Conservation (phyloP, 2,888 invertebrate species). For the Brachylomia viminalis region DNA sequence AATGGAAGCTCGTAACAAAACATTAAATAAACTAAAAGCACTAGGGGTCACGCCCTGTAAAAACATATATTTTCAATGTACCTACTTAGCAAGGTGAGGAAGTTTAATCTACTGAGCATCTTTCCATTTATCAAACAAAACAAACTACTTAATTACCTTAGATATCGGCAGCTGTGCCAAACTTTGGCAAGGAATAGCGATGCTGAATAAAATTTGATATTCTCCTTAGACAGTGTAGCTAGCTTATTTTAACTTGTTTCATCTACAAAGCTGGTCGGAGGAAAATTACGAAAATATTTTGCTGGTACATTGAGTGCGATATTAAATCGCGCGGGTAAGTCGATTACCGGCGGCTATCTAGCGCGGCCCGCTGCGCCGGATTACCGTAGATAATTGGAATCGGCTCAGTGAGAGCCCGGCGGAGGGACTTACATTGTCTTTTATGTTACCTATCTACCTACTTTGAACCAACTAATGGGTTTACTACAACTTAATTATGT, state of each 20-base stretch:
- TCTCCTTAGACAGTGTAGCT: conserved; percentile 42
- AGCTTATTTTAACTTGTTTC: conserved; percentile 63
- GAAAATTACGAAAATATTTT: conserved; percentile 83
- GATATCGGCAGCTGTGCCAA: conserved; percentile 47
- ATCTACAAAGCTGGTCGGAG: conserved; percentile 69
- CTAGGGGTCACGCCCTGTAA: background rate
- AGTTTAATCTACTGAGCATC: conserved; percentile 10
- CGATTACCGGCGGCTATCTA: conserved; percentile 80
- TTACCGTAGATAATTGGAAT: conserved; percentile 81
- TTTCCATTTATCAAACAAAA: conserved; percentile 33
- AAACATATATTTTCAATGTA: background rate
- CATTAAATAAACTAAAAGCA: conserved; percentile 2
- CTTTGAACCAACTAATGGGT: conserved; percentile 61
- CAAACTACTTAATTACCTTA: conserved; percentile 43
- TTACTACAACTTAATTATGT: conserved; percentile 62
- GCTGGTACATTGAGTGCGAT: conserved; percentile 80
- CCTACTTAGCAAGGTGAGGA: conserved; percentile 4
- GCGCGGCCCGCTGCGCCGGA: conserved; percentile 77
- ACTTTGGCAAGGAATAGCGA: conserved; percentile 46
- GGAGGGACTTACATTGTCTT: conserved; percentile 66
- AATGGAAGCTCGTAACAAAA: conserved; percentile 7
- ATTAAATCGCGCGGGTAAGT: conserved; percentile 84
- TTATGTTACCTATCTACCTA: conserved; percentile 61
- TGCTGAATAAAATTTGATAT: conserved; percentile 53
- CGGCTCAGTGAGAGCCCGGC: conserved; percentile 66